phyloP scores from a whole-genome alignment of 2,797 vertebrate species.

The Malacoraja senta region DNA sequence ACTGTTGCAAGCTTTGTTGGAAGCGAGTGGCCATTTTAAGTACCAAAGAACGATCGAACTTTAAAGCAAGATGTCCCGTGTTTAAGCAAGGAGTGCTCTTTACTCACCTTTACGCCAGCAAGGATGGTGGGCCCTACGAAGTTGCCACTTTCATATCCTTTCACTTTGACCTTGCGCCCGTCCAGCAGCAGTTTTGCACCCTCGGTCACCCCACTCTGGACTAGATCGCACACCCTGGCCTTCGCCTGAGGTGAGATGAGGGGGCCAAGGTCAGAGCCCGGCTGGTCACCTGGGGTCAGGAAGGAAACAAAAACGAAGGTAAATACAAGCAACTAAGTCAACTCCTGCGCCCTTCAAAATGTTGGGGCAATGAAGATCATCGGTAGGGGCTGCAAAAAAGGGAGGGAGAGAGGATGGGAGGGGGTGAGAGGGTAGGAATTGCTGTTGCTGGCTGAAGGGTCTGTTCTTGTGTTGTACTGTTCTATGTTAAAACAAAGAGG shows the following conservation, averaged over 20 bases:
- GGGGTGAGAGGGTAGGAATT: no score
- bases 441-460: no score
- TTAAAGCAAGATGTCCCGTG: neutral
- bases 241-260: constrained; percentile 84
- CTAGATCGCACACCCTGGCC: constrained; percentile 74
- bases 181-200: constrained; percentile 82
- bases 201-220: constrained; percentile 81
- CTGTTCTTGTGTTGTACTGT: no score
- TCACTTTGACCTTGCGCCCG: constrained; percentile 78
- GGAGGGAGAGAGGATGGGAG: no score
- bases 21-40: neutral
- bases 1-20: neutral
- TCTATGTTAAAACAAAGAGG: no score
- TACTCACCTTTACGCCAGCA: constrained; percentile 71
- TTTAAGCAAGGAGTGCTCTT: neutral
- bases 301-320: neutral
- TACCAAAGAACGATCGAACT: constrained; percentile 11
- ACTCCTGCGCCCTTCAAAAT: no score
- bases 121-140: constrained; percentile 92
- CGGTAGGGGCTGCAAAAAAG: no score
- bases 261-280: constrained; percentile 86
- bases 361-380: neutral
- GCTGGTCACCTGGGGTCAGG: constrained; percentile 76
- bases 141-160: constrained; percentile 88
- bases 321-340: neutral